Conservation (phyloP, 2,888 invertebrate species). For the Callyntrura sp. region DNA sequence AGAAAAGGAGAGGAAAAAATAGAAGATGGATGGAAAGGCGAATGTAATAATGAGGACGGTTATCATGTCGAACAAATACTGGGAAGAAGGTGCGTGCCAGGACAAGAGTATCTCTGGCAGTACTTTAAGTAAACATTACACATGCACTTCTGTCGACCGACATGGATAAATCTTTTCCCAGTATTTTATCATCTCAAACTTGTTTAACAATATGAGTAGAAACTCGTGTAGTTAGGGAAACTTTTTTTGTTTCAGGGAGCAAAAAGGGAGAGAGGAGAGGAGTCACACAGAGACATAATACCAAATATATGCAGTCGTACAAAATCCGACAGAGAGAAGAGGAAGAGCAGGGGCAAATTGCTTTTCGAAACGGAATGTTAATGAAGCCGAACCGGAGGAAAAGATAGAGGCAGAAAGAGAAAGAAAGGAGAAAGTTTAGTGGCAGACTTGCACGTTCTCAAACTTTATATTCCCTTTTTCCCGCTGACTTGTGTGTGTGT, state of each 20-base stretch:
- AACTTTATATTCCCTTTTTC: slow-evolving; percentile 8
- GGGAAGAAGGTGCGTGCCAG: background rate
- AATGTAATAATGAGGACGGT: too few relatives aligned
- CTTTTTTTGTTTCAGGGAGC: background rate
- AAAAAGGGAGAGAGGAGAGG: background rate
- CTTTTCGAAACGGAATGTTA: slow-evolving; percentile 70
- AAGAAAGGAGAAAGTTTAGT: slow-evolving; percentile 32
- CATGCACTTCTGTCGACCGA: background rate
- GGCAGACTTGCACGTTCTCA: slow-evolving; percentile 29
- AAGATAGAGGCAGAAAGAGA: background rate
- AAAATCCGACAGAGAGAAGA: background rate
- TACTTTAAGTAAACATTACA: slow-evolving; percentile 21
- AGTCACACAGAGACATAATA: too few relatives aligned
- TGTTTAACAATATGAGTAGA: slow-evolving; percentile 38
- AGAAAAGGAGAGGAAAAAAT: background rate
- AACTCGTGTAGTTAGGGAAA: slow-evolving; percentile 5
- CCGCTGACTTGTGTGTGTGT: background rate
- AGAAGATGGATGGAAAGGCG: too few relatives aligned
- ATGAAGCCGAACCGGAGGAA: slow-evolving; percentile 49
- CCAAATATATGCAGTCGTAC: background rate
- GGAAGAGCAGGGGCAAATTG: slow-evolving; percentile 47
- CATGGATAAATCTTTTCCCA: slow-evolving; percentile 9
- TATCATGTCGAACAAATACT: background rate
- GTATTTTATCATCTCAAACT: background rate
- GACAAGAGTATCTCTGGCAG: background rate